A percentile compares a stretch with the other conserved stretches of the same genome.
Conservation (phyloP, 1,140 invertebrate genomes). For the Bombus confusus region DNA sequence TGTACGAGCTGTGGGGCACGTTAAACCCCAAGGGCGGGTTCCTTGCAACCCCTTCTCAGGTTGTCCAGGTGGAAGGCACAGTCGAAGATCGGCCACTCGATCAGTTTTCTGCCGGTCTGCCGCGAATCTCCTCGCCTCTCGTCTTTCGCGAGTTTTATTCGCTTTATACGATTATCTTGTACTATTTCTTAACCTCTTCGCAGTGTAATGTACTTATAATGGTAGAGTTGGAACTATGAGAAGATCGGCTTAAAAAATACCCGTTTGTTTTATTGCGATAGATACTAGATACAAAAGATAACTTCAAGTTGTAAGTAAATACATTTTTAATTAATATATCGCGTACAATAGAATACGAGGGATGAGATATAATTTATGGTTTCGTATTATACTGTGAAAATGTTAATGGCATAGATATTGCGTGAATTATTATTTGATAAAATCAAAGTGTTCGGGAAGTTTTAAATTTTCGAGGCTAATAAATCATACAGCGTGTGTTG, state of each 20-base stretch:
- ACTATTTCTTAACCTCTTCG: background rate
- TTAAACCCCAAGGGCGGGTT: constrained; percentile 62
- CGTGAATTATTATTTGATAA: background rate
- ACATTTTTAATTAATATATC: background rate
- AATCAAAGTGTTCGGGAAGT: background rate
- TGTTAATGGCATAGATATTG: background rate
- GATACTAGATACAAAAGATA: background rate
- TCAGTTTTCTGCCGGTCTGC: constrained; percentile 59
- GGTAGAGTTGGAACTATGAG: no score
- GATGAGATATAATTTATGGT: background rate
- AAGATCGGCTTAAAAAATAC: no score
- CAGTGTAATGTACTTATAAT: background rate
- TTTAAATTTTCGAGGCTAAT: background rate
- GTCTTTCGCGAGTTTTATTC: background rate
- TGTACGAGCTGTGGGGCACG: constrained; percentile 48
- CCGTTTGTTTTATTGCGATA: no score
- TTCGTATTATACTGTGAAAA: background rate
- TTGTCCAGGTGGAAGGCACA: constrained; percentile 67
- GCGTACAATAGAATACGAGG: background rate
- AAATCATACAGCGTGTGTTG: background rate
- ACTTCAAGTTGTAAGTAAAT: background rate
- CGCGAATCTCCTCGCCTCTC: constrained; percentile 44
- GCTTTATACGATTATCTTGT: background rate
- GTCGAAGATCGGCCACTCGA: constrained; percentile 60
- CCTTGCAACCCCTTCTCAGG: constrained; percentile 72